Evolutionary conservation across 1,140 invertebrate genomes (phyloP).

Genomic region (Asbolus verrucosus): DNA sequence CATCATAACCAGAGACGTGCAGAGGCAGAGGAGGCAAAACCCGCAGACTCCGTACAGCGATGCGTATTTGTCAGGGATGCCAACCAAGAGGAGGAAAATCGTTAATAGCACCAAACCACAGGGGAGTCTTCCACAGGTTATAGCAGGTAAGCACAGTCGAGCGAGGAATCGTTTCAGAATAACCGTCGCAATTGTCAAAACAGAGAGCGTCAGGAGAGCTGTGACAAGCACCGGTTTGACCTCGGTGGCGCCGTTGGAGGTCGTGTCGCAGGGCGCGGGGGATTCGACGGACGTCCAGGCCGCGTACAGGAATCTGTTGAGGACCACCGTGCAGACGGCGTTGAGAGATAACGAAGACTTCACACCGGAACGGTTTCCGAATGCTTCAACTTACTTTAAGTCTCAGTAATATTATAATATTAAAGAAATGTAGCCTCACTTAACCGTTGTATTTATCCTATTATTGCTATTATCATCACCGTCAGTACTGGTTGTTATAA

Average conservation of each 20-base stretch:
- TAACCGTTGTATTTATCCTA: conserved; percentile 29
- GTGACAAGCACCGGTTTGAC: conserved; percentile 67
- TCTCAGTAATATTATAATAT: conserved; percentile 61
- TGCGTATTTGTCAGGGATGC: conserved; percentile 85
- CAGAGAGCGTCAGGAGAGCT: conserved; percentile 69
- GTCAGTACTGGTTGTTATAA: conserved; percentile 23
- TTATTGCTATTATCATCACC: conserved; percentile 25
- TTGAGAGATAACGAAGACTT: conserved; percentile 68
- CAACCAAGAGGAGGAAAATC: conserved; percentile 83
- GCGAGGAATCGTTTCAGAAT: neutral
- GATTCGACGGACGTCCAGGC: conserved; percentile 65
- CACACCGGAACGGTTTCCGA: conserved; percentile 68
- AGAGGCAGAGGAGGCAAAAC: conserved; percentile 72
- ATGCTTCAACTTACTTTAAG: conserved; percentile 66
- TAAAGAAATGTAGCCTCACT: conserved; percentile 31
- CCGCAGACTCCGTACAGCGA: conserved; percentile 76
- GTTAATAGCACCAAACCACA: conserved; percentile 67
- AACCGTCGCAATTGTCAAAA: neutral
- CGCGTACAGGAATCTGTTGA: conserved; percentile 67
- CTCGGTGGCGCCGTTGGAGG: conserved; percentile 66
- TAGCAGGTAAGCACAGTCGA: conserved; percentile 57
- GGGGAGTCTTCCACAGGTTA: conserved; percentile 64
- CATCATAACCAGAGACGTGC: conserved; percentile 79
- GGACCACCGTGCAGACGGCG: conserved; percentile 62
- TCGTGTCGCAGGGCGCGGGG: conserved; percentile 62